Conservation (phyloP, 2,888 invertebrate genomes). For the Xylophagus ater region DNA sequence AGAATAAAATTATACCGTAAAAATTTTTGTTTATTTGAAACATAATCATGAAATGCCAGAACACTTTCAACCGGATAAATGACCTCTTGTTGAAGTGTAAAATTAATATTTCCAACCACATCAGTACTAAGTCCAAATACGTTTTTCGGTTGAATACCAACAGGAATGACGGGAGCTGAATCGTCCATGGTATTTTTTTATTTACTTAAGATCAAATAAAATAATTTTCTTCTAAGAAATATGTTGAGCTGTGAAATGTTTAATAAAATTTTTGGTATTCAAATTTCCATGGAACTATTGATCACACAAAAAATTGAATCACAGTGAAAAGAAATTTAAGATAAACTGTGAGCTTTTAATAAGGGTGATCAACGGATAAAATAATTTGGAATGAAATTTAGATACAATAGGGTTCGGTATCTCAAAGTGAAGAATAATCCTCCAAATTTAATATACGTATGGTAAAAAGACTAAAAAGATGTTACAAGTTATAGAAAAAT, state of each 20-base stretch:
- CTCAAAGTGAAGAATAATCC: no score
- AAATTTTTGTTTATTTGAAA: slow-evolving; percentile 59
- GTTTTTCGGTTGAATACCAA: slow-evolving; percentile 32
- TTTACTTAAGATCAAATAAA: background rate
- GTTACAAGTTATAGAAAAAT: no score
- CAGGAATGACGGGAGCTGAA: slow-evolving; percentile 16
- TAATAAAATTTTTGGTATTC: no score
- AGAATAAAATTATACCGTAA: slow-evolving; percentile 40
- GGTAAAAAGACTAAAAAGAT: no score
- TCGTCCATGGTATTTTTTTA: background rate
- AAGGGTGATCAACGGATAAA: no score
- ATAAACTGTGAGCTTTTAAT: no score
- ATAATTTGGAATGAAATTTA: no score
- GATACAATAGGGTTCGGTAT: no score
- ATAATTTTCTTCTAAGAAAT: background rate
- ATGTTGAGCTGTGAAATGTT: no score
- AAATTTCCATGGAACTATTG: slow-evolving; percentile 1
- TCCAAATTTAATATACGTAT: no score
- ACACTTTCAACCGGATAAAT: slow-evolving; percentile 72
- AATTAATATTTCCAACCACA: slow-evolving; percentile 58
- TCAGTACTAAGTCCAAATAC: slow-evolving; percentile 36
- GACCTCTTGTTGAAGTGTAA: slow-evolving; percentile 60
- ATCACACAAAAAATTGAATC: background rate
- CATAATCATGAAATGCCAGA: slow-evolving; percentile 61
- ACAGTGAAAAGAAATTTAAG: background rate